Base-by-base conservation (phyloP, 37 sponge, comb jelly and placozoan genomes). In the Agelas oroides region DNA sequence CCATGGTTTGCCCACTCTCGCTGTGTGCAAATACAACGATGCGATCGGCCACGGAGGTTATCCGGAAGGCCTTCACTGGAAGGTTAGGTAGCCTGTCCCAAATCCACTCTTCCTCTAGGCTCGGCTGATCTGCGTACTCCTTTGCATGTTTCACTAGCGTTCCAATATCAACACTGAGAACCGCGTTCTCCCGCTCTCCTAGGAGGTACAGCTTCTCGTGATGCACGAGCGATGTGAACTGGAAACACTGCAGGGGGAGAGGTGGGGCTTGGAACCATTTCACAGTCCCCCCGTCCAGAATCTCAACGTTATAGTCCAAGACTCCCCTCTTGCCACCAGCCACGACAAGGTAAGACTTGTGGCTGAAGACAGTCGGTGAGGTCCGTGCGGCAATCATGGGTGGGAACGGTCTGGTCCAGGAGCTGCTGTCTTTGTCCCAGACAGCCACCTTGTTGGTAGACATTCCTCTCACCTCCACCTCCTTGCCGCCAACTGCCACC, bases 401-500 rank as follows among this genome's bases (percentile, higher is more conserved):
- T 14, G 81, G 81, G 5, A 80, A 33, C 36, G 81, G 69, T 23
- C 1, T 32, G 14, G 18, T 67, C 81, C 81, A 80, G 0, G 39
- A 11, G 0, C 14, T 6, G 13, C 23, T 53, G 16, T 80, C 65
- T 6, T 37, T 38, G 53, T 41, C 53, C 81, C 81, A 80, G 14
- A 31, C 21, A 34, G 56, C 70, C 30, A 80, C 32, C 23, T 80
- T 80, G 38, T 80, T 80, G 20, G 81, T 69, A n/a, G 56, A 53
- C 24, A 21, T 24, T 0, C 39, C 17, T 56, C 14, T 30, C 38
- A n/a, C 53, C 37, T 55, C 27, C 18, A 27, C 58, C 34, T 80
- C 81, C 30, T 69, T 80, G 37, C 81, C 81, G 1, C 81, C 81
- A 5, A 80, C 53, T 12, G 68, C 70, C 53, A 80, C 59, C 32